Evolutionary conservation across 2,797 vertebrate genomes (phyloP).

Genomic region (Vultur gryphus): DNA sequence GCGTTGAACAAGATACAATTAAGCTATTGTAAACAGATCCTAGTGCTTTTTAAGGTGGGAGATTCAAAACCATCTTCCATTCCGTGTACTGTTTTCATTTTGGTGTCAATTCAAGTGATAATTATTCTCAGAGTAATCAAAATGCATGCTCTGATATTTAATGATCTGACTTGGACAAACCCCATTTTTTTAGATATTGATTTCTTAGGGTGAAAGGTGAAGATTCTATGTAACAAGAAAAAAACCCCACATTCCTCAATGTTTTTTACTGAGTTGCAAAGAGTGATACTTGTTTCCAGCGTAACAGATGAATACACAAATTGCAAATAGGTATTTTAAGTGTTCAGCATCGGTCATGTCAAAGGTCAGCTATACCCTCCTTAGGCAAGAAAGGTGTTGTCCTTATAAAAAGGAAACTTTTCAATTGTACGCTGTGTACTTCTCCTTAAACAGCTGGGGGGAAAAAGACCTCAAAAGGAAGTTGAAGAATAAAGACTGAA

Average conservation of each 20-base stretch:
- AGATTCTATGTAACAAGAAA: not conserved
- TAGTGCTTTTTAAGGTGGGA: not conserved
- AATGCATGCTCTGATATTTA: not conserved
- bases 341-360: not conserved
- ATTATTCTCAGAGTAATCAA: not conserved
- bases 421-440: not conserved
- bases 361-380: not conserved
- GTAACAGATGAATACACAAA: not conserved
- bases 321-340: not conserved
- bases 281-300: not conserved
- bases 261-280: not conserved
- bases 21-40: not conserved
- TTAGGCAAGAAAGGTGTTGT: not conserved
- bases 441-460: not conserved
- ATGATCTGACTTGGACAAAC: not conserved
- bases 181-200: not conserved
- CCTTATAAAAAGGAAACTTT: not conserved
- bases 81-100: not conserved
- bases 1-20: not conserved
- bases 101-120: not conserved
- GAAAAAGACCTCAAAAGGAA: not conserved
- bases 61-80: not conserved
- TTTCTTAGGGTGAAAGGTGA: not conserved
- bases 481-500: not conserved
- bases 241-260: not conserved